phyloP scores from a whole-genome alignment of 1,140 invertebrate genomes.

The Calephelis nemesis region DNA sequence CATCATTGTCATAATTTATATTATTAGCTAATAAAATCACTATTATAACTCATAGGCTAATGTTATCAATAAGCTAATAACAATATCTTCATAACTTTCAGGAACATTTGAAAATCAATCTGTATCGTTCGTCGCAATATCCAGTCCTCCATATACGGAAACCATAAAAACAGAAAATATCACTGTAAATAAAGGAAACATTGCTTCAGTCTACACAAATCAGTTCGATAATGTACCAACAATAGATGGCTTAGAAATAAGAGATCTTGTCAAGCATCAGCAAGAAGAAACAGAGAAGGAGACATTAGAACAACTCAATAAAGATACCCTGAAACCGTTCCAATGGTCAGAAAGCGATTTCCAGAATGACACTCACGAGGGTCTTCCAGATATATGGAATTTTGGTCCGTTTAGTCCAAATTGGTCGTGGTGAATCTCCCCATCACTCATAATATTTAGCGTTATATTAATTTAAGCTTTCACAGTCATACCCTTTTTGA shows the following conservation, averaged over 20 bases:
- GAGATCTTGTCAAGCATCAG: slow-evolving; percentile 59
- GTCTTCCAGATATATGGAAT: slow-evolving; percentile 68
- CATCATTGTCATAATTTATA: too few species aligned
- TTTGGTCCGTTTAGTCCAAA: slow-evolving; percentile 61
- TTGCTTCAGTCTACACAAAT: slow-evolving; percentile 63
- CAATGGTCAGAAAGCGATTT: slow-evolving; percentile 72
- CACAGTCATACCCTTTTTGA: too few species aligned
- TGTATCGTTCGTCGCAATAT: slow-evolving; percentile 60
- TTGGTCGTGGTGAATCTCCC: slow-evolving; percentile 73
- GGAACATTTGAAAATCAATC: slow-evolving; percentile 38
- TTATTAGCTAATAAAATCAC: too few species aligned
- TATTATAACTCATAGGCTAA: too few species aligned
- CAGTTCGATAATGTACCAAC: slow-evolving; percentile 60
- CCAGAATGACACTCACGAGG: slow-evolving; percentile 49
- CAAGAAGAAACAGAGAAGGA: slow-evolving; percentile 62
- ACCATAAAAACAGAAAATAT: slow-evolving; percentile 38
- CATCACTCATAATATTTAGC: background rate
- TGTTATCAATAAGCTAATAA: too few species aligned
- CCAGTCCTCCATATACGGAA: slow-evolving; percentile 66
- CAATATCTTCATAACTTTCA: slow-evolving; percentile 32
- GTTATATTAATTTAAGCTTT: too few species aligned
- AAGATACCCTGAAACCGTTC: slow-evolving; percentile 62
- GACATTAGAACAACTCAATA: slow-evolving; percentile 58
- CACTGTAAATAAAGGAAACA: slow-evolving; percentile 60
- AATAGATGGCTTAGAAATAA: slow-evolving; percentile 56